These are phyloP conservation scores for Platerodrilus igneus DNA, from an alignment of 2,888 invertebrate genomes.

Conservation along the genomic window DNA sequence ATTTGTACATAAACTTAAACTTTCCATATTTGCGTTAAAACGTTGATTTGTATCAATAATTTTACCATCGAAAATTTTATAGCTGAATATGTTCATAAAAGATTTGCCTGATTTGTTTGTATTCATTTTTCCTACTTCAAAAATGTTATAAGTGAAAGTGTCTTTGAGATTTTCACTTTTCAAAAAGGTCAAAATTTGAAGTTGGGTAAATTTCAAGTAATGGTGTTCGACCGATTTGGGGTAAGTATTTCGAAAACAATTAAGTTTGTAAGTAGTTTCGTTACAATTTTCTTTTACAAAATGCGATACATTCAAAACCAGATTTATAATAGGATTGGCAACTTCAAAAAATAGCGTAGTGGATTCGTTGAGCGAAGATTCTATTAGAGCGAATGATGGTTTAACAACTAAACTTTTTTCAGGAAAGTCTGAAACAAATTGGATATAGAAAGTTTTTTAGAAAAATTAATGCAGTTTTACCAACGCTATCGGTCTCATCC, in stretches of 20 bases:
- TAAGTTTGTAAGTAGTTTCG: slow-evolving; percentile 36
- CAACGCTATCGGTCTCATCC: slow-evolving; percentile 15
- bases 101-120: slow-evolving; percentile 27
- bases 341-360: slow-evolving; percentile 42
- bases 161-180: slow-evolving; percentile 38
- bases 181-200: slow-evolving; percentile 25
- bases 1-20: slow-evolving; percentile 17
- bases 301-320: slow-evolving; percentile 31
- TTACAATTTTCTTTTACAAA: slow-evolving; percentile 38
- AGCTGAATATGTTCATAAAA: slow-evolving; percentile 36
- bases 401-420: slow-evolving; percentile 39
- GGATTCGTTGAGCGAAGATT: slow-evolving; percentile 35
- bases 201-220: slow-evolving; percentile 14
- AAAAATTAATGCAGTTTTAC: slow-evolving; percentile 9
- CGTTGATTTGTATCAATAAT: slow-evolving; percentile 18
- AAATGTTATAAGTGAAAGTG: slow-evolving; percentile 41
- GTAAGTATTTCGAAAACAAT: slow-evolving; percentile 34
- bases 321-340: slow-evolving; percentile 38
- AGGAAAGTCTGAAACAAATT: slow-evolving; percentile 36
- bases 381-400: slow-evolving; percentile 31
- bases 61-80: slow-evolving; percentile 38
- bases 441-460: background rate
- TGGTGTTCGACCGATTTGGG: slow-evolving; percentile 9
- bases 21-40: background rate
- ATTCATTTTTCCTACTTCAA: slow-evolving; percentile 17